A percentile compares a stretch with the other conserved stretches of the same genome.
Evolutionary conservation across 2,797 vertebrate genomes (phyloP).

Genomic region (Amazona ochrocephala): DNA sequence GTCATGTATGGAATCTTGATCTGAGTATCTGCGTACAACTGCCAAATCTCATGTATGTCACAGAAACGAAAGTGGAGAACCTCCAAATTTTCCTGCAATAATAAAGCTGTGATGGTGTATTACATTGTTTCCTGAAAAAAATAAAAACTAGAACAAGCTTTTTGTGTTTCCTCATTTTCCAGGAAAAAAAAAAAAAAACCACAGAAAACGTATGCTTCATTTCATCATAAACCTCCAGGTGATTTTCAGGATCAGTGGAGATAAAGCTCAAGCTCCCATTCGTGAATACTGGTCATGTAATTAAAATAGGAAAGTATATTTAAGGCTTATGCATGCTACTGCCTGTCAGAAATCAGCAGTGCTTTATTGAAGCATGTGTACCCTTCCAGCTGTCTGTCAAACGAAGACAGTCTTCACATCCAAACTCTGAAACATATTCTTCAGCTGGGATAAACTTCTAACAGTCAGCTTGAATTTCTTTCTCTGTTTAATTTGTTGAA

Average conservation of each 20-base stretch:
- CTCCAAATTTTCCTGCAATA: neutral
- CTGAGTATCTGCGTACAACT: neutral
- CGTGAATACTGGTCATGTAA: constrained; percentile 8
- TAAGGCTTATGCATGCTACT: neutral
- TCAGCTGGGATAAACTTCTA: neutral
- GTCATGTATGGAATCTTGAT: neutral
- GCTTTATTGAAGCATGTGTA: neutral
- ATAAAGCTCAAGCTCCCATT: constrained; percentile 26
- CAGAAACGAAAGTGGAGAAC: neutral
- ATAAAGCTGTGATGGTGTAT: neutral
- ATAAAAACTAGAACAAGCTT: neutral
- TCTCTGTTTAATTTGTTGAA: neutral
- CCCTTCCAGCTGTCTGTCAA: neutral
- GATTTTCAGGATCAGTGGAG: constrained; percentile 41
- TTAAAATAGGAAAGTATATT: constrained; percentile 24
- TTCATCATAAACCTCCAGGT: constrained; percentile 27
- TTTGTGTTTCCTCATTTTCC: neutral
- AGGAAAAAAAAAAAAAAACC: neutral
- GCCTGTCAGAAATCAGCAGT: neutral
- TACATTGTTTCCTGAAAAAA: neutral
- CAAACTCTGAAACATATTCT: neutral
- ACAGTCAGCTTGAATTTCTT: neutral
- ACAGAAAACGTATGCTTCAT: constrained; percentile 17
- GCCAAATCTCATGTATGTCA: neutral
- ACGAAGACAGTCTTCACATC: neutral